Evolutionary conservation across 2,797 vertebrate genomes (phyloP).

Genomic region (Amphiprion clarkii): DNA sequence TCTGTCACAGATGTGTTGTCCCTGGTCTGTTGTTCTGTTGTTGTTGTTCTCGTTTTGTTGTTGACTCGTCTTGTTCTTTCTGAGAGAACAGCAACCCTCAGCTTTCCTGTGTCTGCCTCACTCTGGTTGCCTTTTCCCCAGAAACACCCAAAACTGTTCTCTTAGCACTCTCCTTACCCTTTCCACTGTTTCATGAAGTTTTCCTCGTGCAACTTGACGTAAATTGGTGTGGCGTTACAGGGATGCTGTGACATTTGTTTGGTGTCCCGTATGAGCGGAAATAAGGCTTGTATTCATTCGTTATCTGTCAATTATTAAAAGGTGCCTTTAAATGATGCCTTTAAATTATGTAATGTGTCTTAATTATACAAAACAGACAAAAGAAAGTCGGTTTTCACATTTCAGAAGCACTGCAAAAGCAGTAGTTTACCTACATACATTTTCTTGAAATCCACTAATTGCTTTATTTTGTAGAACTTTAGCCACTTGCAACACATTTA

Average conservation of each 20-base stretch:
- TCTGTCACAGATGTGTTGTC: conserved; percentile 65
- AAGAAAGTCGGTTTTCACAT: background rate
- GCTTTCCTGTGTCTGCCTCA: conserved; percentile 21
- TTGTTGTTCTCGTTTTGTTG: conserved; percentile 66
- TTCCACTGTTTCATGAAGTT: conserved; percentile 19
- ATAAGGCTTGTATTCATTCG: background rate
- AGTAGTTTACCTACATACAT: background rate
- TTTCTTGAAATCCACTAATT: background rate
- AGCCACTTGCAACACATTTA: too few species aligned
- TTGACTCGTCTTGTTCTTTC: conserved; percentile 59
- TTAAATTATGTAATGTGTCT: background rate
- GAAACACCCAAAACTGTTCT: conserved; percentile 12
- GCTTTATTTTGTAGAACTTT: background rate
- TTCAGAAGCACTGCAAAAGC: background rate
- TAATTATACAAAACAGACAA: background rate
- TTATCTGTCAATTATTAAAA: background rate
- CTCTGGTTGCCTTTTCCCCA: conserved; percentile 1
- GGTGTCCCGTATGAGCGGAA: background rate
- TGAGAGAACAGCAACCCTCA: conserved; percentile 44
- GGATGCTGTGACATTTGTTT: background rate
- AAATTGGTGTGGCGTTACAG: conserved; percentile 13
- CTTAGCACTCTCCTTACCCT: background rate
- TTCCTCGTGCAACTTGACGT: background rate
- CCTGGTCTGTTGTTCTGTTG: conserved; percentile 64
- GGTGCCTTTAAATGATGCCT: background rate